These are phyloP conservation scores for Cerastoderma edule DNA, from an alignment of 2,888 invertebrate species.

Conservation along the genomic window DNA sequence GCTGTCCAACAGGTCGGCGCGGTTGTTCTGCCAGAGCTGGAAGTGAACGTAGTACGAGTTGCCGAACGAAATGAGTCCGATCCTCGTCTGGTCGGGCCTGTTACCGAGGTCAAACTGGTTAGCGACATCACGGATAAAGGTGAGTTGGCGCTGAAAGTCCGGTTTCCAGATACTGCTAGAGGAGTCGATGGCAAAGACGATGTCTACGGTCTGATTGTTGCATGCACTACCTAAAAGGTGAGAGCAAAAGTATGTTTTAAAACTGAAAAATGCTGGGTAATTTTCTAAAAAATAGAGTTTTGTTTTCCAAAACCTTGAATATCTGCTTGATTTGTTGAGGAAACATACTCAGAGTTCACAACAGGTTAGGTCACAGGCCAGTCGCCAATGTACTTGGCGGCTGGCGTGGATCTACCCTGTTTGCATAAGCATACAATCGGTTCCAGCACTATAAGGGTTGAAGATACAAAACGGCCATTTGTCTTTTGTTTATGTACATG, in stretches of 20 bases:
- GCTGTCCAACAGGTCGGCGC: constrained; percentile 38
- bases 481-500: too few species aligned
- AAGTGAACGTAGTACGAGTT: constrained; percentile 59
- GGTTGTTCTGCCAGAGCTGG: constrained; percentile 59
- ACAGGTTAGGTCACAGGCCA: too few species aligned
- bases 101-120: constrained; percentile 62
- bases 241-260: neutral
- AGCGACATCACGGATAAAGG: constrained; percentile 63
- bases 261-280: too few species aligned
- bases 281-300: neutral
- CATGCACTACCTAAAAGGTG: constrained; percentile 25
- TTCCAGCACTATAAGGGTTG: too few species aligned
- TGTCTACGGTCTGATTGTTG: constrained; percentile 50
- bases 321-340: neutral
- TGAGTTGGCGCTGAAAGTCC: constrained; percentile 65
- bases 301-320: neutral
- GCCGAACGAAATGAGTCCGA: constrained; percentile 62
- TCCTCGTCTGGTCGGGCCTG: constrained; percentile 55
- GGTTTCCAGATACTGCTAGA: constrained; percentile 68
- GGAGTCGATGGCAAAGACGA: constrained; percentile 69
- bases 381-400: too few species aligned
- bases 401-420: too few species aligned
- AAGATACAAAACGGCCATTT: too few species aligned
- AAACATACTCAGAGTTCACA: too few species aligned
- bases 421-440: too few species aligned